Evolutionary conservation across 2,888 invertebrate species (phyloP).

Genomic region (Limenitis arthemis): DNA sequence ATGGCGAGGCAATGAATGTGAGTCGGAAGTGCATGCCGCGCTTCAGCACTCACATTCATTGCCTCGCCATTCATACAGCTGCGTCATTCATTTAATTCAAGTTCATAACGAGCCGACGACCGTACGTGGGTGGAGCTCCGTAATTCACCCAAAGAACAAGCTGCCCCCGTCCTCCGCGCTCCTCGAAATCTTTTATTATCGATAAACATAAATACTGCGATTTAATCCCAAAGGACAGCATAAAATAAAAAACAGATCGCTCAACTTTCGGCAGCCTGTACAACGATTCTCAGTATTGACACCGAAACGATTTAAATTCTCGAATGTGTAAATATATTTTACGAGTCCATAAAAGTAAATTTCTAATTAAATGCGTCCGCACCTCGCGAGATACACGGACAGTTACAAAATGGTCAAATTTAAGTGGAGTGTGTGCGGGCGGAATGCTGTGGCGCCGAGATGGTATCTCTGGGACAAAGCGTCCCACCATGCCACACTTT

Average conservation of each 20-base stretch:
- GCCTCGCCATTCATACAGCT: constrained; percentile 67
- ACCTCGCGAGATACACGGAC: constrained; percentile 34
- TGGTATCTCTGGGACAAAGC: constrained; percentile 31
- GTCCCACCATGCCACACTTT: constrained; percentile 45
- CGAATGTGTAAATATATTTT: constrained; percentile 56
- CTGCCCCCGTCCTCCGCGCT: constrained; percentile 28
- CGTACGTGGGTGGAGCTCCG: constrained; percentile 51
- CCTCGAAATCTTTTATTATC: constrained; percentile 42
- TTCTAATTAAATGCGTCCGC: constrained; percentile 58
- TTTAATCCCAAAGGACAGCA: constrained; percentile 35
- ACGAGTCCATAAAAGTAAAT: constrained; percentile 50
- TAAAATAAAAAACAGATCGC: constrained; percentile 56
- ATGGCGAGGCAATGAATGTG: no score
- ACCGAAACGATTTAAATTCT: constrained; percentile 45
- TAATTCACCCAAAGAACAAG: constrained; percentile 36
- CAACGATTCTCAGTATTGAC: constrained; percentile 57
- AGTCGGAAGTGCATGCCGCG: constrained; percentile 52
- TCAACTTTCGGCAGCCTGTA: constrained; percentile 44
- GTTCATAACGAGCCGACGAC: constrained; percentile 54
- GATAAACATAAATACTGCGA: constrained; percentile 43
- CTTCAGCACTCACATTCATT: constrained; percentile 68
- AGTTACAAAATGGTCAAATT: constrained; percentile 46
- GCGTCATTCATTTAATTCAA: constrained; percentile 69
- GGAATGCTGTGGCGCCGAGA: constrained; percentile 48
- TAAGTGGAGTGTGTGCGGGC: constrained; percentile 38